Conservation (phyloP, 2,113 vertebrate species). For the Oncorhynchus kisutch region DNA sequence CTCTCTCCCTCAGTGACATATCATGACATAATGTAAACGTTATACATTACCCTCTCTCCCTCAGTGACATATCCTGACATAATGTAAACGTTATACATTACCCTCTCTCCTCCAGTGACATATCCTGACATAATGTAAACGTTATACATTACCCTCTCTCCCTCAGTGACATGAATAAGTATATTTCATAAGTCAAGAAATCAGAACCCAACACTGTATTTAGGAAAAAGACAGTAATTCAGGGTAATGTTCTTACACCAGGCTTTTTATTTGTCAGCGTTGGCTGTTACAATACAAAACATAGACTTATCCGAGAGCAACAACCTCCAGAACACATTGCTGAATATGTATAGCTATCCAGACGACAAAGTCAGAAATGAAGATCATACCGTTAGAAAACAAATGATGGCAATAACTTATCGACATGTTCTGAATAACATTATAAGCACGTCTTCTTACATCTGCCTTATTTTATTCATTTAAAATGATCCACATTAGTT, state of each 20-base stretch:
- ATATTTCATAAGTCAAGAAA: too few species aligned
- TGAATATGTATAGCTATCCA: slow-evolving; percentile 12
- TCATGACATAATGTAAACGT: too few species aligned
- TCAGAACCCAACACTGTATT: too few species aligned
- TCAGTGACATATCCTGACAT: too few species aligned
- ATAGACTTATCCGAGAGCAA: slow-evolving; percentile 31
- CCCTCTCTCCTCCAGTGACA: too few species aligned
- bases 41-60: too few species aligned
- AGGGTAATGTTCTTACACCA: slow-evolving; percentile 7
- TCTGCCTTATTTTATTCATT: slow-evolving; percentile 15
- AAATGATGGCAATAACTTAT: not conserved
- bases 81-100: too few species aligned
- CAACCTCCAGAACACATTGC: slow-evolving; percentile 26
- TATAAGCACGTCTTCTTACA: not conserved
- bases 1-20: too few species aligned
- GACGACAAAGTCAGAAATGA: slow-evolving; percentile 9
- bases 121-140: too few species aligned
- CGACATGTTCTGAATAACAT: slow-evolving; percentile 7
- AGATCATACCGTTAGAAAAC: slow-evolving; percentile 28
- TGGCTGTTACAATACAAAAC: slow-evolving; percentile 56
- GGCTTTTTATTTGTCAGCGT: slow-evolving; percentile 43
- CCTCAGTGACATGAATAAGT: too few species aligned
- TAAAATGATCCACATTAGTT: not conserved
- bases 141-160: too few species aligned
- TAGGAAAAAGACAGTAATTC: too few species aligned